Evolutionary conservation across 2,888 invertebrate species (phyloP), one percentile per base, ranked within the genome.

Genomic region (Harmothoe impar): DNA sequence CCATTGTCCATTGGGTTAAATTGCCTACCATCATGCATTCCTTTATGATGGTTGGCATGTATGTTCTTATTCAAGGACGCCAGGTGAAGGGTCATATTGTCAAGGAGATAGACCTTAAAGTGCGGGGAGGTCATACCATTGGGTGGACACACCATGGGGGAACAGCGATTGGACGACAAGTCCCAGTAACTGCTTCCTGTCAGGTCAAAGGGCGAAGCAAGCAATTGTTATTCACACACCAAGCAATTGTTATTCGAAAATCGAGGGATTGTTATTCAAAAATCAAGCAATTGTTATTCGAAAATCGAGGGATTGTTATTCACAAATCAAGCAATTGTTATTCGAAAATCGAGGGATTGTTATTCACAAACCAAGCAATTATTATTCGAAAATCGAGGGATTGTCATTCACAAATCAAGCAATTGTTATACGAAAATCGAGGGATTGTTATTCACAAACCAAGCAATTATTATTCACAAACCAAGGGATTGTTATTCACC

Each of bases 61-160:
- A 35, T 81, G 10, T 33, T 86, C 1, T 54, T 25, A 20, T 54
- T 54, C n/a, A 54, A 29, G 20, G 86, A 54, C 25, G 86, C 52
- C 29, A 86, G 54, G 31, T 86, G 54, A 15, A 86, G 86, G 23
- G 86, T 86, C 86, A 86, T 86, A 52, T 86, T 86, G 54, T 86
- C 86, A 86, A 86, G 86, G 54, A 86, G 86, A 86, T 86, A 86
- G 33, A 86, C 86, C 54, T 86, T 86, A 86, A 86, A 86, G 54
- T 52, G 86, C 7, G 56, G 54, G 0, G 23, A 25, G 0, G 86
- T 0, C 52, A 54, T 56, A 29, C 86, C 52, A 25, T 29, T 54
- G 29, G 54, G 29, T 54, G 86, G 56, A 20, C 29, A 3, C 29
- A 54, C 31, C 33, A 31, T 86, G 7, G 54, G 10, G 25, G 86